Base-by-base conservation (phyloP, 2,888 invertebrate species). In the Brachynemurus nebulosus region DNA sequence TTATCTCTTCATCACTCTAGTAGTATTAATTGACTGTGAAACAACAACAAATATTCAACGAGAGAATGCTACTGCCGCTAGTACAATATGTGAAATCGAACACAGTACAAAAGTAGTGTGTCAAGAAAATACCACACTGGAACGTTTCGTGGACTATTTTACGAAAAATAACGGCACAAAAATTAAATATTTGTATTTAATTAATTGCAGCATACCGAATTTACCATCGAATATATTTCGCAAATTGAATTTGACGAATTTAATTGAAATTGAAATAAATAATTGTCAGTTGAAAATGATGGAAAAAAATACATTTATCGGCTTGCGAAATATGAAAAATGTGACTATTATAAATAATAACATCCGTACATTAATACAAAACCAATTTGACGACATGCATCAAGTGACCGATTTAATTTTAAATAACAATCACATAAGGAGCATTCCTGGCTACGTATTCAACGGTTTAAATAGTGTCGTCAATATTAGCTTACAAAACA, bases 351-450 rank as follows among this genome's bases (percentile, higher is more conserved):
- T n/a, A 30, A 4, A 30, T 30, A 30, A 30, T 30, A 30, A 30
- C 14, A 12, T 30, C n/a, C 30, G 30, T 30, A 14, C 4, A 30
- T 30, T 30, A 30, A n/a, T 12, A 11, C 3, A n/a, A n/a, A 30
- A 30, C 14, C 30, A 30, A 30, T 30, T 30, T 30, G 14, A n/a
- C n/a, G 30, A 14, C n/a, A 30, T 30, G 30, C 30, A 14, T 30
- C 14, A n/a, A 30, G n/a, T 30, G 6, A n/a, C n/a, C n/a, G n/a
- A 8, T 4, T 34, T 42, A 12, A 23, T 17, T 36, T 21, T 42
- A 42, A 21, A 35, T 21, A 18, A 19, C 11, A 42, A 42, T 16
- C 34, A n/a, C 17, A 19, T 42, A 21, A n/a, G 14, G 14, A 30
- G n/a, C 5, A 30, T 30, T 12, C 30, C 30, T 2, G n/a, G 30